A percentile compares a stretch with the other conserved stretches of the same genome.
Evolutionary conservation across 2,888 invertebrate species (phyloP).

Genomic region (Adelognathus sp.): DNA sequence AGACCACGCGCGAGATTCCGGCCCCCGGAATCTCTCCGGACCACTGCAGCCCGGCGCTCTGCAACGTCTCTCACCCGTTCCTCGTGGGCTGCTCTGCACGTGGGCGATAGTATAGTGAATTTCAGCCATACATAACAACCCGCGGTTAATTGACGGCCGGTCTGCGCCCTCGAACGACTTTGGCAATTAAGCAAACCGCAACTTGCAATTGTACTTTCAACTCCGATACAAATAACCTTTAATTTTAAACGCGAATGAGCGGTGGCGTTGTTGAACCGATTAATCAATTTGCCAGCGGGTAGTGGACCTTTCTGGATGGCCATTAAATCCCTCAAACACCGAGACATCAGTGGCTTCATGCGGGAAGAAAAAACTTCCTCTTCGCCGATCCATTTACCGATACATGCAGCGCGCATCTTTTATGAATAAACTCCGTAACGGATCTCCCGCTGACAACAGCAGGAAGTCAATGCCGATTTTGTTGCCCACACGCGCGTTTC

Average conservation of each 20-base stretch:
- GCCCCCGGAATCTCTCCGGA: conserved; percentile 47
- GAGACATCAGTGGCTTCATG: neutral
- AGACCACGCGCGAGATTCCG: conserved; percentile 47
- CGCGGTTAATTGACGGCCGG: neutral
- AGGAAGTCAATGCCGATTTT: conserved; percentile 14
- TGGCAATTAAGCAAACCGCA: neutral
- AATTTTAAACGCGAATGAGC: neutral
- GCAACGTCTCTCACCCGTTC: conserved; percentile 24
- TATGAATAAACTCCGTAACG: neutral
- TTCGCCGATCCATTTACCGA: conserved; percentile 2
- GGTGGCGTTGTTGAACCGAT: neutral
- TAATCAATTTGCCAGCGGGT: neutral
- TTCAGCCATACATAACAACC: neutral
- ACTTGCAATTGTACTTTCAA: neutral
- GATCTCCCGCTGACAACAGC: conserved; percentile 1
- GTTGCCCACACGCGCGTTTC: conserved; percentile 20
- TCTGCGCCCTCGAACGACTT: neutral
- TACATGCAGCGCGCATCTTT: neutral
- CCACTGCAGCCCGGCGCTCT: conserved; percentile 32
- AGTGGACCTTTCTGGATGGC: neutral
- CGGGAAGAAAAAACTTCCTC: neutral
- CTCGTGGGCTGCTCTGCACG: conserved; percentile 2
- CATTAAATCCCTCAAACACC: neutral
- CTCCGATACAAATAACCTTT: neutral
- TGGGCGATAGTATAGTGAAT: neutral